Conservation (phyloP, 2,113 vertebrate genomes). For the Phylloscopus whistleri region DNA sequence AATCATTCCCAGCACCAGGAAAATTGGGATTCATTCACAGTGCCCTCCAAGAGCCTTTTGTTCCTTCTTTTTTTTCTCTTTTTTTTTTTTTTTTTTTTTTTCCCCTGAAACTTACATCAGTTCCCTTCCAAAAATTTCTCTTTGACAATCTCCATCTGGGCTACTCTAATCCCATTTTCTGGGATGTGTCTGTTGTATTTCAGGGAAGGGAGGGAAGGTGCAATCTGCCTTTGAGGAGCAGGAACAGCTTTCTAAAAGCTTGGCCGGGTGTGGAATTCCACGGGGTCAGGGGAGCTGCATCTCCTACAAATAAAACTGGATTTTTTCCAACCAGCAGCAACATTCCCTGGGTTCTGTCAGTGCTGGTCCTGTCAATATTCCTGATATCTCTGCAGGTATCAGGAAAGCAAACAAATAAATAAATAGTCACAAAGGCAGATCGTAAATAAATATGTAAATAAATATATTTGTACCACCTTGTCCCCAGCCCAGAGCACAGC, state of each 20-base stretch:
- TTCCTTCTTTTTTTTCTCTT: background rate
- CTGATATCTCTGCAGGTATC: background rate
- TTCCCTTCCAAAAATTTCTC: background rate
- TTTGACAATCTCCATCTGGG: background rate
- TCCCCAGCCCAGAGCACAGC: no score
- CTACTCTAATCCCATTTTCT: background rate
- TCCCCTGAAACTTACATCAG: background rate
- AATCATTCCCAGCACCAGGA: constrained; percentile 33
- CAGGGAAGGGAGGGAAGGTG: background rate
- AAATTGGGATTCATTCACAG: constrained; percentile 10
- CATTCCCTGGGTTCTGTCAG: background rate
- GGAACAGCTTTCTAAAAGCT: background rate
- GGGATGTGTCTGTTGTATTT: background rate
- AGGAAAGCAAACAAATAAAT: background rate
- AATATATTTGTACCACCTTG: no score
- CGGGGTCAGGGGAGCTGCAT: background rate
- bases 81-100: background rate
- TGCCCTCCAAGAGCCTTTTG: background rate
- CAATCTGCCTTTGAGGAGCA: background rate
- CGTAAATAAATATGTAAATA: no score
- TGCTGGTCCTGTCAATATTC: background rate
- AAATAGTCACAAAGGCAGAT: background rate
- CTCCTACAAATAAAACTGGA: background rate
- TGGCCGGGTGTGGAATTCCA: background rate
- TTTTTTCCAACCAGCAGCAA: background rate